Conservation (phyloP, 2,888 invertebrate genomes). For the Busseola fusca region DNA sequence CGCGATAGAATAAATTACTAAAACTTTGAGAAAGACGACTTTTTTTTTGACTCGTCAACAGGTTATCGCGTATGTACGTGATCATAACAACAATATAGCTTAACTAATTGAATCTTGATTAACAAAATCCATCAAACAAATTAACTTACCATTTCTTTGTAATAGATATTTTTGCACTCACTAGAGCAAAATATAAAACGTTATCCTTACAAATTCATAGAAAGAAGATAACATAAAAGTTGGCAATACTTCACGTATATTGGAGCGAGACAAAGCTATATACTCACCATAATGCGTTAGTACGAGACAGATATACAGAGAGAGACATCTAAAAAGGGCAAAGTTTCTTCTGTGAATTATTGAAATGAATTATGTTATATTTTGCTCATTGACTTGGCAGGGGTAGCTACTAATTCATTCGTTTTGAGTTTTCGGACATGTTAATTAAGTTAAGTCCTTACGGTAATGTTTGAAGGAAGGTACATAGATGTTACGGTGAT, state of each 20-base stretch:
- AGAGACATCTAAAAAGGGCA: constrained; percentile 69
- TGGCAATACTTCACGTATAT: constrained; percentile 73
- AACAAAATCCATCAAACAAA: neutral
- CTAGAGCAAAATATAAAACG: constrained; percentile 62
- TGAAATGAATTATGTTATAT: constrained; percentile 82
- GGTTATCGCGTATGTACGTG: rapidly evolving
- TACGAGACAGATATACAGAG: constrained; percentile 61
- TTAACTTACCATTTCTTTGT: neutral
- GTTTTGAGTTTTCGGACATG: constrained; percentile 64
- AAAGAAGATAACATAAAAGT: constrained; percentile 80
- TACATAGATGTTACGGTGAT: constrained; percentile 24
- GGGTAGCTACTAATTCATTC: constrained; percentile 64
- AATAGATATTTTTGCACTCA: constrained; percentile 6
- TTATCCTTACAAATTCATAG: constrained; percentile 70
- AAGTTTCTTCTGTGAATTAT: constrained; percentile 80
- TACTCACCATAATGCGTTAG: constrained; percentile 45
- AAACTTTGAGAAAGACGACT: neutral
- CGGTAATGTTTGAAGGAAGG: constrained; percentile 7
- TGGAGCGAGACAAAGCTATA: constrained; percentile 70
- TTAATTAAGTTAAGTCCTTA: constrained; percentile 66
- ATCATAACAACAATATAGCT: no score
- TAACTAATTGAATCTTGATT: neutral
- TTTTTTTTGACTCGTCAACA: neutral
- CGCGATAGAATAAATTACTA: neutral
- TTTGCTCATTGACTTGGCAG: constrained; percentile 75